Evolutionary conservation across 2,888 invertebrate genomes (phyloP).

Genomic region (Deilephila porcellus): DNA sequence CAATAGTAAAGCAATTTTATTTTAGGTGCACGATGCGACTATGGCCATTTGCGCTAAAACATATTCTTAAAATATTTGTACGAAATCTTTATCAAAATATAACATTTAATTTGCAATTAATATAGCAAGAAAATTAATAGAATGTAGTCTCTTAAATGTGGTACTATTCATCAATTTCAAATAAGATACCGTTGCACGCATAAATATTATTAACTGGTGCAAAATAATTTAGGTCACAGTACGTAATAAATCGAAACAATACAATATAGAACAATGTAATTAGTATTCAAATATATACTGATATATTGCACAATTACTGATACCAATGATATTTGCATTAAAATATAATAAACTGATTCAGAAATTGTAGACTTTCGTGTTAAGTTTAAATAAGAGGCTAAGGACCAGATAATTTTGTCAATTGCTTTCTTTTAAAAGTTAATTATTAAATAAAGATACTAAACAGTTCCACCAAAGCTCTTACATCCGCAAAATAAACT

Average conservation of each 20-base stretch:
- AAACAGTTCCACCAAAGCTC: not conserved
- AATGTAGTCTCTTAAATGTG: not conserved
- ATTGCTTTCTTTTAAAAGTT: not conserved
- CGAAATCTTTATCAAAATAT: not conserved
- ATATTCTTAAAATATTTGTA: not conserved
- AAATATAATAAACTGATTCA: not conserved
- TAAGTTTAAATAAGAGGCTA: too few species aligned
- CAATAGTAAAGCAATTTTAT: not conserved
- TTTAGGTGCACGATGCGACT: not conserved
- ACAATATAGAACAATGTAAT: constrained; percentile 37
- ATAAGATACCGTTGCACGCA: not conserved
- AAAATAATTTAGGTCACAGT: constrained; percentile 55
- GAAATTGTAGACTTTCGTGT: too few species aligned
- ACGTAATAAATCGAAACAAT: constrained; percentile 47
- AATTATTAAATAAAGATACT: not conserved
- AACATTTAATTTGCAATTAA: not conserved
- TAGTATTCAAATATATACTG: not conserved
- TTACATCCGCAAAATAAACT: not conserved
- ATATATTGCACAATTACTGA: constrained; percentile 6
- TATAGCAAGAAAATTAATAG: not conserved
- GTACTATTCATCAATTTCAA: not conserved
- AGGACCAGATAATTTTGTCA: not conserved
- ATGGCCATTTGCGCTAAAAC: not conserved
- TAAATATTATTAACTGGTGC: constrained; percentile 41
- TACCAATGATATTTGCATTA: not conserved